Percentiles rank a stretch among this genome's conserved stretches.
These are phyloP conservation scores for Boloria selene DNA, from an alignment of 2,888 invertebrate genomes.

Conservation along the genomic window DNA sequence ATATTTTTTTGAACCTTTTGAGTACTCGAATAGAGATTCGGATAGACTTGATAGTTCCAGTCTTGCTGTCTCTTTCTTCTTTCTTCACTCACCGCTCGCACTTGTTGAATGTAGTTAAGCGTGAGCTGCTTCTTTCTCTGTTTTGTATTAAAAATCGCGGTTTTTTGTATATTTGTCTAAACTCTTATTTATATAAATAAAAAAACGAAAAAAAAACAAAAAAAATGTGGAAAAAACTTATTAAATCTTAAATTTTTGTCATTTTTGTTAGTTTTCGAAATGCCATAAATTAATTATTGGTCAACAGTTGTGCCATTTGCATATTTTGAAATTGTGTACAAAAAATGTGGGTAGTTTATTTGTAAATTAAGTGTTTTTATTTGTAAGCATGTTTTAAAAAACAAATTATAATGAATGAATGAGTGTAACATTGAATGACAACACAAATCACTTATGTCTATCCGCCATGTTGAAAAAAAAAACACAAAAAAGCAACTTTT, in stretches of 20 bases:
- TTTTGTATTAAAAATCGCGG: conserved; percentile 16
- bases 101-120: conserved; percentile 74
- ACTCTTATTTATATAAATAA: background rate
- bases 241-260: no score
- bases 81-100: conserved; percentile 68
- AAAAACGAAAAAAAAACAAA: background rate
- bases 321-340: no score
- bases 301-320: no score
- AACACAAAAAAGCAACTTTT: background rate
- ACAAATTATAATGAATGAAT: conserved; percentile 7
- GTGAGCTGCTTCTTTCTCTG: conserved; percentile 71
- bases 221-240: background rate
- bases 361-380: no score
- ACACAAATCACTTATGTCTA: background rate
- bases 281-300: no score
- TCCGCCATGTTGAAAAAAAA: conserved; percentile 15
- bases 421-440: background rate
- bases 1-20: conserved; percentile 85
- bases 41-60: conserved; percentile 93
- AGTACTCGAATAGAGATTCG: conserved; percentile 91
- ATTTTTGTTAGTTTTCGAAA: no score
- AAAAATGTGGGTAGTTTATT: no score
- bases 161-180: background rate
- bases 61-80: conserved; percentile 75
- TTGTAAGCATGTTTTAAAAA: background rate